Base-by-base conservation (phyloP, 2,888 invertebrate genomes). In the Lasioglossum zephyrum region DNA sequence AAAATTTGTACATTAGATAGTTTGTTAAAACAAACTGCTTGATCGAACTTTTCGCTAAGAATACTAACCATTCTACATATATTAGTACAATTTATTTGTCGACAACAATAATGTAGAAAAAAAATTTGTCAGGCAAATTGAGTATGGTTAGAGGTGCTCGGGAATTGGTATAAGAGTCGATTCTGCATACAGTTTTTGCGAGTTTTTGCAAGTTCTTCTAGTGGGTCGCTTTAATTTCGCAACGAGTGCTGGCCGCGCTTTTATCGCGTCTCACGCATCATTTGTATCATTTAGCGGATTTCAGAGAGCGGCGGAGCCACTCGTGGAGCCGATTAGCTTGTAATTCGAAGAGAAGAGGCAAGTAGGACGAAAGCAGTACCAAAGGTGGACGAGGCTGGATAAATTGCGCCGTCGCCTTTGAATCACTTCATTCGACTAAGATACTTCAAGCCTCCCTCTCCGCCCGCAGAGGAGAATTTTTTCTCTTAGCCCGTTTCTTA, bases 351-450 rank as follows among this genome's bases (percentile, higher is more conserved):
- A 66, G 66, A 66, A 66, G 66, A 66, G 36, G 66, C n/a, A 26
- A 66, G 31, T 8, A 36, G 31, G 36, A 66, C 31, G 66, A 66
- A 66, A 36, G 31, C 66, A 18, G 39, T n/a, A 60, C 16, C 39
- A 75, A 75, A 57, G 36, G 36, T 66, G 66, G 16, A 66, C 36
- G 60, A 60, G 60, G 60, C 36, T 36, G 66, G 36, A 66, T 36
- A 66, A 66, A 60, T 60, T 60, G 26, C 60, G 60, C 66, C 36
- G 66, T 36, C 31, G 66, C 66, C 66, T 66, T 66, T 66, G 31
- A 66, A 66, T 66, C 66, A 36, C 31, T 66, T 66, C 66, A 66
- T 36, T 66, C 36, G 66, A 36, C 66, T 36, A 66, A 66, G 66
- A 36, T 66, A 36, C 66, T 66, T 36, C 31, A 36, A 18, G 36